Evolutionary conservation across 2,797 vertebrate genomes (phyloP).

Genomic region (Iguana delicatissima): DNA sequence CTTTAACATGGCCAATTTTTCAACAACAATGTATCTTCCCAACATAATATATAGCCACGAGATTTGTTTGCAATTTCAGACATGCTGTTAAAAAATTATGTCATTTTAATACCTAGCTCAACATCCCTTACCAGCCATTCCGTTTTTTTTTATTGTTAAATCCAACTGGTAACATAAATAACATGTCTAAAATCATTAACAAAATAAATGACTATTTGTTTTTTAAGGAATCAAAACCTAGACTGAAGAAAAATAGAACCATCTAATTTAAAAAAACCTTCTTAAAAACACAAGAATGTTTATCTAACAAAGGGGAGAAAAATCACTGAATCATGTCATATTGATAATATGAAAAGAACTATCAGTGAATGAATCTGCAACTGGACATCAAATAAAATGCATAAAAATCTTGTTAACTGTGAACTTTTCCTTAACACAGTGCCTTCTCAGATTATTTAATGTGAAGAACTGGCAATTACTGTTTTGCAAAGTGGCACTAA

Average conservation of each 20-base stretch:
- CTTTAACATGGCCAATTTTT: constrained; percentile 54
- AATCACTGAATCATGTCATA: not conserved
- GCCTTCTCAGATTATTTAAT: no score
- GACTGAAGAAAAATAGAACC: not conserved
- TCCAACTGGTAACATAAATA: constrained; percentile 9
- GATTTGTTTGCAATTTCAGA: not conserved
- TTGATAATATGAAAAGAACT: not conserved
- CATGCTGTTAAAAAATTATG: constrained; percentile 12
- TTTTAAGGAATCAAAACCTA: not conserved
- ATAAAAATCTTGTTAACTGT: not conserved
- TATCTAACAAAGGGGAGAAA: no score
- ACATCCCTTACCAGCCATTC: constrained; percentile 9
- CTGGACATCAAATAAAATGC: not conserved
- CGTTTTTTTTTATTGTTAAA: constrained; percentile 26
- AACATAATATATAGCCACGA: not conserved
- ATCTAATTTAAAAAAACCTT: not conserved
- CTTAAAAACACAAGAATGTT: no score
- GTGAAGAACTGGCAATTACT: no score
- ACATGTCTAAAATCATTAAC: not conserved
- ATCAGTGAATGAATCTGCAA: not conserved
- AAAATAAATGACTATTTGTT: no score
- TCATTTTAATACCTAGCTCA: constrained; percentile 37
- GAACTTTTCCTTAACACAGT: not conserved
- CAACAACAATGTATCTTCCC: constrained; percentile 26
- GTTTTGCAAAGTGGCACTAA: no score